phyloP scores from a whole-genome alignment of 2,113 vertebrate species.

The Nyctereutes procyonoides region DNA sequence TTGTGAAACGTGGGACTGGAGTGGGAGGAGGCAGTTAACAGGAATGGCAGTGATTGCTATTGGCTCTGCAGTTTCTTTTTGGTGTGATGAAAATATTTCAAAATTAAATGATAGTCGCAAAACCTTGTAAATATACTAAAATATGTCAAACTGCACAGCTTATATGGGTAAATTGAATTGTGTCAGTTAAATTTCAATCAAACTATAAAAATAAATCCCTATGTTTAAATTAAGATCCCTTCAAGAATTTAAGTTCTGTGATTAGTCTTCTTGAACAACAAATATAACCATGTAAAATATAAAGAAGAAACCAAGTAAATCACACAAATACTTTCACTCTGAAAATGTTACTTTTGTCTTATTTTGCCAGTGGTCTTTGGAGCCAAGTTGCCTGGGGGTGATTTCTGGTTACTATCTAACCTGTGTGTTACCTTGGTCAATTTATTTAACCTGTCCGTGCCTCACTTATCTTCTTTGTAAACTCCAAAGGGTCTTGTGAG shows the following conservation, averaged over 20 bases:
- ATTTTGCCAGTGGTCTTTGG: not conserved
- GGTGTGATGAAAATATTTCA: not conserved
- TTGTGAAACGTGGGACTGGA: not conserved
- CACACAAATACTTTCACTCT: not conserved
- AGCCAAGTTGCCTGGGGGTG: not conserved
- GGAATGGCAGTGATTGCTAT: not conserved
- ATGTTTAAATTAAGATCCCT: not conserved
- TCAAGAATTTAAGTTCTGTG: not conserved
- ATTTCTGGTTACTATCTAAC: not conserved
- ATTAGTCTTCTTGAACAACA: not conserved
- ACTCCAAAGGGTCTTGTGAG: not conserved
- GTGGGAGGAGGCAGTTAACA: no score
- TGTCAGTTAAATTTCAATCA: not conserved
- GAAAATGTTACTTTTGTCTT: not conserved
- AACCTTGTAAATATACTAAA: not conserved
- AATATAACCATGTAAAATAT: not conserved
- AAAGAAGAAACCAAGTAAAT: not conserved
- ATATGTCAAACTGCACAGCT: not conserved
- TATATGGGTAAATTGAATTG: not conserved
- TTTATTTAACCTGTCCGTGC: not conserved
- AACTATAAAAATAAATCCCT: not conserved
- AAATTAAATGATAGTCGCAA: not conserved
- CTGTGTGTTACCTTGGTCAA: not conserved
- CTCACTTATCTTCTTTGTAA: not conserved
- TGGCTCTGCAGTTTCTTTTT: not conserved